phyloP scores from a whole-genome alignment of 1,140 invertebrate species.

The Lepidurus arcticus region DNA sequence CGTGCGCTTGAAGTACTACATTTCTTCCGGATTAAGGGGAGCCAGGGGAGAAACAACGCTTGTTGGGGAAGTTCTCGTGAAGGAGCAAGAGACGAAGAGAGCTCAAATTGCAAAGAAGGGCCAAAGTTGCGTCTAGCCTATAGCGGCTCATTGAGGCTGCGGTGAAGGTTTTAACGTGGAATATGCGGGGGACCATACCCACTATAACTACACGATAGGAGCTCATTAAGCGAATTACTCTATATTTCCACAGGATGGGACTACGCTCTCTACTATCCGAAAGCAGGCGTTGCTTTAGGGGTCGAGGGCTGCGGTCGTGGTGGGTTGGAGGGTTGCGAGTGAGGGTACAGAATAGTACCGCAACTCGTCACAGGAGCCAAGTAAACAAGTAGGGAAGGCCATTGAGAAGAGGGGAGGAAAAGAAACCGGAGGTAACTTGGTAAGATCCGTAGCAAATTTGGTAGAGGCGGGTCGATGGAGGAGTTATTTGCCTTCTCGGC shows the following conservation, averaged over 20 bases:
- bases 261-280: not conserved
- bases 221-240: conserved; percentile 7
- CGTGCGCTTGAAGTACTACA: not conserved
- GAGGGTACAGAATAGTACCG: not conserved
- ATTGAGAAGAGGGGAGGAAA: not conserved
- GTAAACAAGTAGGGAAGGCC: not conserved
- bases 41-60: conserved; percentile 17
- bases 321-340: not conserved
- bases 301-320: not conserved
- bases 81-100: not conserved
- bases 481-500: conserved; percentile 9
- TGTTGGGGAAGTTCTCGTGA: not conserved
- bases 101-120: not conserved
- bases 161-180: not conserved
- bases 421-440: not conserved
- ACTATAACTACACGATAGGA: not conserved
- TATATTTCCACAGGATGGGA: not conserved
- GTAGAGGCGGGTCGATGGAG: not conserved
- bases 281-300: not conserved
- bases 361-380: not conserved
- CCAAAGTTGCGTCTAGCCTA: not conserved
- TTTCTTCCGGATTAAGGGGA: conserved; percentile 11
- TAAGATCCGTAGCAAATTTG: not conserved
- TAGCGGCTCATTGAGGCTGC: not conserved
- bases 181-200: not conserved